Evolutionary conservation across 2,113 vertebrate species (phyloP).

Genomic region (Accipiter virgatus): DNA sequence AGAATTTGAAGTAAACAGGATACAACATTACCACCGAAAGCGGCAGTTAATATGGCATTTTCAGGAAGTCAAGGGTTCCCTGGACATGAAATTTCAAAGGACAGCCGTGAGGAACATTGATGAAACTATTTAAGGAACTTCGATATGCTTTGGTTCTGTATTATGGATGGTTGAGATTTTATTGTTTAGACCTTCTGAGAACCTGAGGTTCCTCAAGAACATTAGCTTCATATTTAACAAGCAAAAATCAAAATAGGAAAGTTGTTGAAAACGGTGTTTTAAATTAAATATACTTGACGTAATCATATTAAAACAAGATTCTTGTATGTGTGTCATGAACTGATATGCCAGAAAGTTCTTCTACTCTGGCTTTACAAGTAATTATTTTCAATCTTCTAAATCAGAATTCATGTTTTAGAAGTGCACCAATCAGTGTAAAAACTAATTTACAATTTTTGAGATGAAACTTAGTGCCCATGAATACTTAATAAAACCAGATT

Average conservation of each 20-base stretch:
- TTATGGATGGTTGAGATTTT: not conserved
- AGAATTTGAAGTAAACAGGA: not conserved
- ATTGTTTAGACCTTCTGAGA: not conserved
- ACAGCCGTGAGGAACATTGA: not conserved
- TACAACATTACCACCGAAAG: not conserved
- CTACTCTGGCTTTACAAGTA: not conserved
- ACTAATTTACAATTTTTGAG: not conserved
- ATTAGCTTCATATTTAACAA: not conserved
- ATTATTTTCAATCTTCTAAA: not conserved
- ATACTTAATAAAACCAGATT: not conserved
- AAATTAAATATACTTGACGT: not conserved
- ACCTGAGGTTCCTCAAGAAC: not conserved
- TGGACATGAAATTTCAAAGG: not conserved
- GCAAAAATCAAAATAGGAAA: not conserved
- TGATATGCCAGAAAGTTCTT: not conserved
- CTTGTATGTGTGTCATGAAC: not conserved
- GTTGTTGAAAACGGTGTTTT: not conserved
- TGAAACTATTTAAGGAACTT: not conserved
- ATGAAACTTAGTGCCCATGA: not conserved
- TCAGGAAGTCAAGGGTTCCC: not conserved
- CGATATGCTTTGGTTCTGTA: accelerated
- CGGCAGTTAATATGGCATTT: not conserved
- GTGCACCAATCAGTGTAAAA: not conserved
- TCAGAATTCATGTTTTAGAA: not conserved
- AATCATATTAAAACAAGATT: not conserved